Percentiles rank a stretch among this genome's conserved stretches.
These are phyloP conservation scores for Alca torda DNA, from an alignment of 2,797 vertebrate species.

Conservation along the genomic window DNA sequence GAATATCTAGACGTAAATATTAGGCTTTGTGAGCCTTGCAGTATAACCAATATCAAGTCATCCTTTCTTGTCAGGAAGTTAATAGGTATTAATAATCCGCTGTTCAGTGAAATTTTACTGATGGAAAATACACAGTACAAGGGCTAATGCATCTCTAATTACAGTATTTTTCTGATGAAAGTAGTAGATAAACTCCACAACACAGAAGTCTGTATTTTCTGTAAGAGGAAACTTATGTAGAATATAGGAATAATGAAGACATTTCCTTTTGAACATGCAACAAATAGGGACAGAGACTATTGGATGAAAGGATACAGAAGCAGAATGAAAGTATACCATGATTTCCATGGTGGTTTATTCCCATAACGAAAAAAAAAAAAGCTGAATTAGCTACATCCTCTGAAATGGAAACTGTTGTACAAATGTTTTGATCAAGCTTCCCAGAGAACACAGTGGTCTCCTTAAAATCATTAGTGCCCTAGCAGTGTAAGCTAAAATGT, in stretches of 20 bases:
- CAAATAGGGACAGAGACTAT: not conserved
- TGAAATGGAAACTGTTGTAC: not conserved
- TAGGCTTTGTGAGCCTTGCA: not conserved
- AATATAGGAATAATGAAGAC: not conserved
- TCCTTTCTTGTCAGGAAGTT: slow-evolving; percentile 8
- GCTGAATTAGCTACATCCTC: not conserved
- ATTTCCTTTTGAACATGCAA: not conserved
- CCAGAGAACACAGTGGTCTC: not conserved
- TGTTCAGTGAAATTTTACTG: slow-evolving; percentile 1
- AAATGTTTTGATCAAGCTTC: not conserved
- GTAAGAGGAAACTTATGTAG: not conserved
- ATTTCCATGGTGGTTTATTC: not conserved
- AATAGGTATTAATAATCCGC: not conserved
- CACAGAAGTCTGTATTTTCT: not conserved
- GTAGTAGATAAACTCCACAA: not conserved
- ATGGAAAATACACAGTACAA: not conserved
- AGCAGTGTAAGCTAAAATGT: not conserved
- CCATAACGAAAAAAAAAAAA: not conserved
- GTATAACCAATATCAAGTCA: not conserved
- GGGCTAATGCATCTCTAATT: not conserved
- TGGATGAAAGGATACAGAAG: not conserved
- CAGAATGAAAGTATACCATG: not conserved
- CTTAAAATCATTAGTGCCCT: not conserved
- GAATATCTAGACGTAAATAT: not conserved
- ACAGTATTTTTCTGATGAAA: slow-evolving; percentile 5